These are phyloP conservation scores for Hapalemur alaotrensis DNA, from an alignment of 2,797 vertebrate genomes.

Conservation along the genomic window DNA sequence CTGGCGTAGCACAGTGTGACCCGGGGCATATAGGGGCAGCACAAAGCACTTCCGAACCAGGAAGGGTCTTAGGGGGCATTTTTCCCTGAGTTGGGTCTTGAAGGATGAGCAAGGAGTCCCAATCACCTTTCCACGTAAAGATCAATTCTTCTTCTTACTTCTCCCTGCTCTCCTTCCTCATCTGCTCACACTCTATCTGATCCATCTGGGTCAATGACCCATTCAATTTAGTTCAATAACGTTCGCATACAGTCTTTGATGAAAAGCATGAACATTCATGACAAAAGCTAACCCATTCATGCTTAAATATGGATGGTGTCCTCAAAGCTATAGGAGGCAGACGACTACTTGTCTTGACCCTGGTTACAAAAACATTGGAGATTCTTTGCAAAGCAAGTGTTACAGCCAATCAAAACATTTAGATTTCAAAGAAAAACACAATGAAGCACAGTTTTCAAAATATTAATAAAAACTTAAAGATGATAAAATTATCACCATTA, in stretches of 20 bases:
- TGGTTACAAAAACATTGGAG: background rate
- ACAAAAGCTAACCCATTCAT: background rate
- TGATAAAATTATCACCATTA: background rate
- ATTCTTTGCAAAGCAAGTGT: background rate
- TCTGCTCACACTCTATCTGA: background rate
- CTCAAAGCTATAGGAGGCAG: background rate
- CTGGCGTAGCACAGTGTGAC: background rate
- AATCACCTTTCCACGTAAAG: background rate
- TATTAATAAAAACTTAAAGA: background rate
- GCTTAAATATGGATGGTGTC: background rate
- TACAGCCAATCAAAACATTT: background rate
- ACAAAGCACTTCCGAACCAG: background rate
- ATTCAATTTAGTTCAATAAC: background rate
- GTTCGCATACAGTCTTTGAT: background rate
- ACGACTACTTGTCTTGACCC: background rate
- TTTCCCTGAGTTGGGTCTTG: background rate
- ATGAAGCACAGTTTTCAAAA: constrained; percentile 16
- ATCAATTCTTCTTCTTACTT: background rate
- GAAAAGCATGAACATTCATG: background rate
- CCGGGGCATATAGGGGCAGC: background rate
- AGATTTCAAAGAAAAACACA: background rate
- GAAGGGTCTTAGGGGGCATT: background rate
- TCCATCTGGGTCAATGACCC: background rate
- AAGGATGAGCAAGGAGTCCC: background rate
- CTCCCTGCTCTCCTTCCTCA: background rate